phyloP scores from a whole-genome alignment of 64 coral and sea anemone species.

The Platygyra sinensis region DNA sequence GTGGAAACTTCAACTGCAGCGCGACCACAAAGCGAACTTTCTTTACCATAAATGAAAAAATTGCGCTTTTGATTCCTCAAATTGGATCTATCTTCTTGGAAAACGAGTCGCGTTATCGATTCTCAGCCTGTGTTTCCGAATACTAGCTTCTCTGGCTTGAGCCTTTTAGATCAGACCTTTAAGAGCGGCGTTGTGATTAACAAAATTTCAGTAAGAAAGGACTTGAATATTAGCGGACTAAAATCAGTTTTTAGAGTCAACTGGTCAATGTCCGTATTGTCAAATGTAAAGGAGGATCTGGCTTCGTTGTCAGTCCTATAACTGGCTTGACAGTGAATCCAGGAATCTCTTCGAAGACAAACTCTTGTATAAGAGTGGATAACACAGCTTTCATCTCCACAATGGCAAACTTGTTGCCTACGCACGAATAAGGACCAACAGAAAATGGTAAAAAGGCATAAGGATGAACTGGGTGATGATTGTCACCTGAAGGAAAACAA shows the following conservation, averaged over 20 bases:
- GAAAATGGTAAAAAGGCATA: slow-evolving; percentile 45
- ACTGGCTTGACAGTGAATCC: slow-evolving; percentile 19
- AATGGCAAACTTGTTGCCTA: slow-evolving; percentile 63
- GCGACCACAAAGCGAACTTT: too few relatives aligned
- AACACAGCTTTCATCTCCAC: slow-evolving; percentile 46
- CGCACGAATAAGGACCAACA: slow-evolving; percentile 38
- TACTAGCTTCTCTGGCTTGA: too few relatives aligned
- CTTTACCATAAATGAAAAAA: too few relatives aligned
- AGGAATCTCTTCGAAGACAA: slow-evolving; percentile 27
- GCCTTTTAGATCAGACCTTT: too few relatives aligned
- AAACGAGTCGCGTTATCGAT: too few relatives aligned
- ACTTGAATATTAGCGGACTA: too few relatives aligned
- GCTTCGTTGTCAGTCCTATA: neutral
- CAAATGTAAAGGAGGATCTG: slow-evolving; percentile 30
- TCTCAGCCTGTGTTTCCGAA: too few relatives aligned
- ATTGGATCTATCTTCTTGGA: too few relatives aligned
- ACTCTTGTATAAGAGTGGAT: slow-evolving; percentile 7
- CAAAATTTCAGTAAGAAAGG: too few relatives aligned
- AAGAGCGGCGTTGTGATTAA: too few relatives aligned
- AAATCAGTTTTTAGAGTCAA: neutral
- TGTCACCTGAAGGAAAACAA: slow-evolving; percentile 15
- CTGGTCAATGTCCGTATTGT: neutral
- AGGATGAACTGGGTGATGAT: neutral
- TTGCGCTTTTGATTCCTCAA: too few relatives aligned
- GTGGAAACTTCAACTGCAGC: too few relatives aligned